Evolutionary conservation across 1,140 invertebrate genomes (phyloP).

Genomic region (Papilio machaon): DNA sequence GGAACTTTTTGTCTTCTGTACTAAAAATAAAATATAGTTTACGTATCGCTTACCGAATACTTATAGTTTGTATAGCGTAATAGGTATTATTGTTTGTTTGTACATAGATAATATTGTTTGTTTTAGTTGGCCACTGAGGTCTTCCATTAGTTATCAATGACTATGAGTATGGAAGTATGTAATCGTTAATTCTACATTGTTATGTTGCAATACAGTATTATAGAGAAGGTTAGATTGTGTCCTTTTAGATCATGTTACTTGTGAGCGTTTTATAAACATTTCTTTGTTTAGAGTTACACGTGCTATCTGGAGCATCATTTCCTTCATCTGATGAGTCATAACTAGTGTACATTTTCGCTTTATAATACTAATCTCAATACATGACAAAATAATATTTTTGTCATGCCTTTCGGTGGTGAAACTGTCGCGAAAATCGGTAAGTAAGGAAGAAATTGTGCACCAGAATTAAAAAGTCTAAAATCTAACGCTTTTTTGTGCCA

Average conservation of each 20-base stretch:
- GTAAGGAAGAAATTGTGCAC: too few relatives aligned
- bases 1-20: too few relatives aligned
- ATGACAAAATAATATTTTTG: too few relatives aligned
- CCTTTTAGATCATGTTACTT: neutral
- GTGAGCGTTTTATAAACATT: slow-evolving; percentile 25
- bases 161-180: neutral
- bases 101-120: neutral
- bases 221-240: neutral
- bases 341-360: neutral
- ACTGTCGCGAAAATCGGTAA: too few relatives aligned
- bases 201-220: neutral
- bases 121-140: neutral
- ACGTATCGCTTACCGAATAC: too few relatives aligned
- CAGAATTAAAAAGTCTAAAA: too few relatives aligned
- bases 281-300: slow-evolving; percentile 31
- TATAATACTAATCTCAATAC: neutral
- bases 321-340: slow-evolving; percentile 16
- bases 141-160: neutral
- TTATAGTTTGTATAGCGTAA: neutral
- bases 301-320: neutral
- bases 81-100: neutral
- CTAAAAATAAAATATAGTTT: too few relatives aligned
- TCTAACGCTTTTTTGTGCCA: too few relatives aligned
- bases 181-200: neutral
- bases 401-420: too few relatives aligned